Conservation (phyloP, 2,113 vertebrate genomes). For the Eudorcas thomsonii region DNA sequence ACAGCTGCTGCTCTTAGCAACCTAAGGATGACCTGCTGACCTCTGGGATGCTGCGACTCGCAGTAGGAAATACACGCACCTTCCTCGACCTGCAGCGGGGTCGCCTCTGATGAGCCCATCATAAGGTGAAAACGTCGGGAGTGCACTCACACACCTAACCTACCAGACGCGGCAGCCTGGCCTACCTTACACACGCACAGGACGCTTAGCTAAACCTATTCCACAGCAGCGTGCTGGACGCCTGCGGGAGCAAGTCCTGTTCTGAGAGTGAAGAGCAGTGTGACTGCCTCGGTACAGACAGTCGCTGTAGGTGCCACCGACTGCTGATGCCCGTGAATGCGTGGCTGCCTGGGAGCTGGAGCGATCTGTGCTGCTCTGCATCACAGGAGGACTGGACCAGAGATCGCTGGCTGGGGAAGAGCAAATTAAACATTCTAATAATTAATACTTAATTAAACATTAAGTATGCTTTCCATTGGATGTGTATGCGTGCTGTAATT, state of each 20-base stretch:
- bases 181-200: not conserved
- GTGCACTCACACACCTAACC: not conserved
- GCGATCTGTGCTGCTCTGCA: not conserved
- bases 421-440: not conserved
- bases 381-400: not conserved
- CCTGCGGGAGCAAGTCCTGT: not conserved
- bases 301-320: not conserved
- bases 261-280: not conserved
- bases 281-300: not conserved
- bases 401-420: not conserved
- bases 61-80: not conserved
- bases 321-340: fast-evolving
- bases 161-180: not conserved
- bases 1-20: not conserved
- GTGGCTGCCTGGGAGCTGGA: not conserved
- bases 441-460: no score
- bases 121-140: not conserved
- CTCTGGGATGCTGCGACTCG: not conserved
- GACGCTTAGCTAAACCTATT: no score
- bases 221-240: not conserved
- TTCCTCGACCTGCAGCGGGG: not conserved
- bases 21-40: not conserved
- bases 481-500: no score
- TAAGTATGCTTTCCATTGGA: not conserved
- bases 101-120: not conserved